Percentiles rank a stretch among this genome's conserved stretches.
phyloP scores from a whole-genome alignment of 2,888 invertebrate species.

The Sialis fuliginosa region DNA sequence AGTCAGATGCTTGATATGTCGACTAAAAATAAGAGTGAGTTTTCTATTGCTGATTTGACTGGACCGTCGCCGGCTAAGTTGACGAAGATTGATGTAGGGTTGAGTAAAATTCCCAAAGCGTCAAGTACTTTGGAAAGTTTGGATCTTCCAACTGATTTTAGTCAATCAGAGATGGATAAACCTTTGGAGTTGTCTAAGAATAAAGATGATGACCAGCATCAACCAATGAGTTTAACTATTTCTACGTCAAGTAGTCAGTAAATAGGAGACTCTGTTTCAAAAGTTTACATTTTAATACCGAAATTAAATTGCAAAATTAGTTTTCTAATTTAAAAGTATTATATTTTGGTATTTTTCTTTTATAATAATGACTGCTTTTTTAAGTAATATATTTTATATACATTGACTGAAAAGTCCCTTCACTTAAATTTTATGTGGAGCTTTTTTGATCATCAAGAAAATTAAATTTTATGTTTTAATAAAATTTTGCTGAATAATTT shows the following conservation, averaged over 20 bases:
- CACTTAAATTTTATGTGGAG: no score
- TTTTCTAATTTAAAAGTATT: no score
- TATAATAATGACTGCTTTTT: no score
- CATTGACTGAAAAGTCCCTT: no score
- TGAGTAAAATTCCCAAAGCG: no score
- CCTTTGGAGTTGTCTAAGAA: conserved; percentile 3
- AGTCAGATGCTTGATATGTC: conserved; percentile 35
- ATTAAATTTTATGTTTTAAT: no score
- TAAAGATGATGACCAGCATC: neutral
- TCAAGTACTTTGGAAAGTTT: conserved; percentile 27
- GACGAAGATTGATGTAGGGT: conserved; percentile 28
- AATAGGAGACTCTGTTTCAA: neutral
- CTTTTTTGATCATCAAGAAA: no score
- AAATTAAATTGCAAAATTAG: no score
- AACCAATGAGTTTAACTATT: conserved; percentile 4
- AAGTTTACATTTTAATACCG: no score
- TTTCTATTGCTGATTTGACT: conserved; percentile 30
- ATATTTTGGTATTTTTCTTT: no score
- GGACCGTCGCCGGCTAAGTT: conserved; percentile 37
- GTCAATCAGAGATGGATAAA: neutral
- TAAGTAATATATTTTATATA: no score
- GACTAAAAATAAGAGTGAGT: conserved; percentile 33
- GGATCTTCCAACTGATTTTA: conserved; percentile 24
- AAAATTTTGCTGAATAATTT: no score
- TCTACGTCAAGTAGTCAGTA: neutral